Percentiles rank a stretch among this genome's conserved stretches.
phyloP scores from a whole-genome alignment of 1,140 invertebrate genomes.

The Drosophila saltans region DNA sequence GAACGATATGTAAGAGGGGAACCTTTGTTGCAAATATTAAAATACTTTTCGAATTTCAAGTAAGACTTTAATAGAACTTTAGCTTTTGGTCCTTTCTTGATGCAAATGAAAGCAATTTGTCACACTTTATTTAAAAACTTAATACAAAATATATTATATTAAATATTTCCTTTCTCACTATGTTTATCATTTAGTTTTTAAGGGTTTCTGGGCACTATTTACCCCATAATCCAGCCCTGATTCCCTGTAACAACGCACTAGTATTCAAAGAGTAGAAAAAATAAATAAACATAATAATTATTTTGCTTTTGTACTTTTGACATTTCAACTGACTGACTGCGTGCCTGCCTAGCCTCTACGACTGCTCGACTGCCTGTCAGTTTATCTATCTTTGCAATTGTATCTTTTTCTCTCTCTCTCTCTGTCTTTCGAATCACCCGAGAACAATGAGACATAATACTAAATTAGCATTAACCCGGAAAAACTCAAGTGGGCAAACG shows the following conservation, averaged over 20 bases:
- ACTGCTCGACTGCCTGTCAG: constrained; percentile 21
- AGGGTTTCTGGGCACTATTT: neutral
- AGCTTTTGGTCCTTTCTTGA: too few species aligned
- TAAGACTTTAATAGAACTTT: too few species aligned
- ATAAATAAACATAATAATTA: constrained; percentile 57
- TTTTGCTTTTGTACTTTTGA: constrained; percentile 63
- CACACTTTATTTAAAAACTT: too few species aligned
- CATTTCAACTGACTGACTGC: constrained; percentile 59
- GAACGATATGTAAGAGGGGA: too few species aligned
- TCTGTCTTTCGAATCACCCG: constrained; percentile 12
- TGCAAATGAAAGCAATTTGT: too few species aligned
- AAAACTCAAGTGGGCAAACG: constrained; percentile 55
- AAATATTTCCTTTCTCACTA: too few species aligned
- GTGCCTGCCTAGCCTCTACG: constrained; percentile 8
- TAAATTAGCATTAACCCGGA: constrained; percentile 76
- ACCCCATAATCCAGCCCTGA: neutral
- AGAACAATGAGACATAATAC: constrained; percentile 59
- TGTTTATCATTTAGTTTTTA: neutral
- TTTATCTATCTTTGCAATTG: constrained; percentile 50
- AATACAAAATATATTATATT: too few species aligned
- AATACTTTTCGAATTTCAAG: too few species aligned
- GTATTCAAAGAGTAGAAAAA: constrained; percentile 17
- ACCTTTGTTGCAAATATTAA: too few species aligned
- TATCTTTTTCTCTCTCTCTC: constrained; percentile 26
- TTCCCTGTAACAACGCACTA: constrained; percentile 15